Conservation (phyloP, 2,113 vertebrate species). For the Clinocottus analis region DNA sequence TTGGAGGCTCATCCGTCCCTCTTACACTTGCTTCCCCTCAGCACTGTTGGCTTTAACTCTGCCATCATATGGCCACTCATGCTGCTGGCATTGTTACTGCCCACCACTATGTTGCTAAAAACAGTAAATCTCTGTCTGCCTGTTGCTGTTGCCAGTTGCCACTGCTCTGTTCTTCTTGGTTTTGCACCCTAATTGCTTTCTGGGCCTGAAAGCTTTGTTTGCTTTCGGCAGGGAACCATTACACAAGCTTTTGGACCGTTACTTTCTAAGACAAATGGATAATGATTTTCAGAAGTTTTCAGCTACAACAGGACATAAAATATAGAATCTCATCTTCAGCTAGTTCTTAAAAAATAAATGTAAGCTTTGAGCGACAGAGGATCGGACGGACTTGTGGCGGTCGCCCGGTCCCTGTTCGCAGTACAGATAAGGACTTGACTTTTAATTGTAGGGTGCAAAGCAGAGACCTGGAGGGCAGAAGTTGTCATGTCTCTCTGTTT, state of each 20-base stretch:
- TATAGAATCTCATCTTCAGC: neutral
- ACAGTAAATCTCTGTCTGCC: slow-evolving; percentile 52
- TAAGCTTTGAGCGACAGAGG: neutral
- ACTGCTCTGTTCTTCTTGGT: slow-evolving; percentile 75
- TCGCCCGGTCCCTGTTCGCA: slow-evolving; percentile 1
- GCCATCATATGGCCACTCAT: slow-evolving; percentile 48
- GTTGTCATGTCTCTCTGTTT: slow-evolving; percentile 84
- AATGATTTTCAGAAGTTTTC: slow-evolving; percentile 4
- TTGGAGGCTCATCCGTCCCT: slow-evolving; percentile 21
- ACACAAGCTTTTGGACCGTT: neutral
- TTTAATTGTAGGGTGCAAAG: slow-evolving; percentile 72
- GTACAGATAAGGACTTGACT: neutral
- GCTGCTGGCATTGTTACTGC: slow-evolving; percentile 59
- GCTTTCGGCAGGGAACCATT: slow-evolving; percentile 15
- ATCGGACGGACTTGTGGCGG: slow-evolving; percentile 11
- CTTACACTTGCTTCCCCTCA: slow-evolving; percentile 58
- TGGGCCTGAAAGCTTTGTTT: slow-evolving; percentile 47
- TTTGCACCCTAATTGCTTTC: slow-evolving; percentile 74
- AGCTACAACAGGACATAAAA: neutral
- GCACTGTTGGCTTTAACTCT: slow-evolving; percentile 61
- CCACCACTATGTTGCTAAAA: slow-evolving; percentile 44
- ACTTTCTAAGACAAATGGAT: slow-evolving; percentile 6
- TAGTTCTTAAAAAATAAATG: slow-evolving; percentile 1
- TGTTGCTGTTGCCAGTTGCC: slow-evolving; percentile 64
- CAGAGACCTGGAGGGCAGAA: slow-evolving; percentile 79